Evolutionary conservation across 2,113 vertebrate genomes (phyloP).

Genomic region (Gambusia holbrooki): DNA sequence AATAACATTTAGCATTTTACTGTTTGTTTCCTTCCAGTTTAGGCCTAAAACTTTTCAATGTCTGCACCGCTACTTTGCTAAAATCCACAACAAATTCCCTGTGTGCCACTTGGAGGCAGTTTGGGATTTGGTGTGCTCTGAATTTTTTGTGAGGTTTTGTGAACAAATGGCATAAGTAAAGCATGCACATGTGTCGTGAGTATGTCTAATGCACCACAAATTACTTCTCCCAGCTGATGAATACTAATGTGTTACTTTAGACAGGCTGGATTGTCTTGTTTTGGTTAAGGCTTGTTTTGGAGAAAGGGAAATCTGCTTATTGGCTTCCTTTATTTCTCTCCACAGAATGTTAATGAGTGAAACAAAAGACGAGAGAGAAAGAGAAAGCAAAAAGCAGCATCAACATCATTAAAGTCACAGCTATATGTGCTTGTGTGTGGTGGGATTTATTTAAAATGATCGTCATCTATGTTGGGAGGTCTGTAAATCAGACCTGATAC

Average conservation of each 20-base stretch:
- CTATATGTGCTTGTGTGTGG: neutral
- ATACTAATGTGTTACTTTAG: slow-evolving; percentile 52
- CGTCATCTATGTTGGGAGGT: slow-evolving; percentile 36
- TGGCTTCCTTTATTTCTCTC: slow-evolving; percentile 27
- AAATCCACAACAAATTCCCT: slow-evolving; percentile 38
- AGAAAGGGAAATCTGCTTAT: slow-evolving; percentile 46
- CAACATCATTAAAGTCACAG: slow-evolving; percentile 19
- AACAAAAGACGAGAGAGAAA: slow-evolving; percentile 2
- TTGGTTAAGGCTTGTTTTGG: slow-evolving; percentile 38
- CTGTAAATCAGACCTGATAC: slow-evolving; percentile 48
- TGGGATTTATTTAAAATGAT: slow-evolving; percentile 29
- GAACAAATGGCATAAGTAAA: slow-evolving; percentile 49
- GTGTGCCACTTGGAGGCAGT: slow-evolving; percentile 31
- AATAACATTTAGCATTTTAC: slow-evolving; percentile 30
- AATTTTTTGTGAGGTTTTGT: slow-evolving; percentile 24
- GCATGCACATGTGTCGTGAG: slow-evolving; percentile 28
- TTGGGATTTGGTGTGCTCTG: slow-evolving; percentile 43
- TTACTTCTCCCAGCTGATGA: slow-evolving; percentile 49
- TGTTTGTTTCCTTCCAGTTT: slow-evolving; percentile 6
- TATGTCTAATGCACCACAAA: slow-evolving; percentile 45
- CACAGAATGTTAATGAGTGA: slow-evolving; percentile 40
- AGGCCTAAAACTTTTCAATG: slow-evolving; percentile 34
- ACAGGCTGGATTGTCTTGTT: slow-evolving; percentile 44
- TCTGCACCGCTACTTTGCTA: slow-evolving; percentile 22
- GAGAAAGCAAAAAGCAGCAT: neutral